Evolutionary conservation across 92 coral and sea anemone genomes (phyloP).

Genomic region (Heliopora coerulea): DNA sequence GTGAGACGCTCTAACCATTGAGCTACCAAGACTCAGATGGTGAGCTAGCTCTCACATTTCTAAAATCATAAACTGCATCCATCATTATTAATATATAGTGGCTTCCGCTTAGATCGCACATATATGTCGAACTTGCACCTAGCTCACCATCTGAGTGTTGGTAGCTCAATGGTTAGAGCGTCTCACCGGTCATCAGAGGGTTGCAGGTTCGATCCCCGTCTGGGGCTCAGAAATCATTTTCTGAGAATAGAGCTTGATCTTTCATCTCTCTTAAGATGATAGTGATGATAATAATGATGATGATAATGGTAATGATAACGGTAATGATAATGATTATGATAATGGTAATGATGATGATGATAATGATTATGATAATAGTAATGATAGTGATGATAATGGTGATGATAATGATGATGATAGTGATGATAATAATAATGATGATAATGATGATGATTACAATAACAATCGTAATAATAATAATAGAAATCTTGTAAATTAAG

Average conservation of each 20-base stretch:
- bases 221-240: too few relatives aligned
- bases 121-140: too few relatives aligned
- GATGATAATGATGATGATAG: background rate
- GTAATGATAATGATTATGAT: background rate
- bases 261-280: background rate
- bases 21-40: too few relatives aligned
- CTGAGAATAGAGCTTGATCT: background rate
- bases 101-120: too few relatives aligned
- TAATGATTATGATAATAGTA: background rate
- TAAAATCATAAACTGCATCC: too few relatives aligned
- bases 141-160: too few relatives aligned
- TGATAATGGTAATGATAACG: background rate
- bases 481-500: background rate
- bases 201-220: too few relatives aligned
- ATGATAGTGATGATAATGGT: background rate
- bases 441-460: background rate
- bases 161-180: too few relatives aligned
- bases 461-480: background rate
- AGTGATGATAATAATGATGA: background rate
- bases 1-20: too few relatives aligned
- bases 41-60: too few relatives aligned
- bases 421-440: slow-evolving; percentile 1
- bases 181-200: too few relatives aligned
- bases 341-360: background rate
- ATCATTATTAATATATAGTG: too few relatives aligned